Evolutionary conservation across 2,888 invertebrate genomes (phyloP).

Genomic region (Catocala sponsa): DNA sequence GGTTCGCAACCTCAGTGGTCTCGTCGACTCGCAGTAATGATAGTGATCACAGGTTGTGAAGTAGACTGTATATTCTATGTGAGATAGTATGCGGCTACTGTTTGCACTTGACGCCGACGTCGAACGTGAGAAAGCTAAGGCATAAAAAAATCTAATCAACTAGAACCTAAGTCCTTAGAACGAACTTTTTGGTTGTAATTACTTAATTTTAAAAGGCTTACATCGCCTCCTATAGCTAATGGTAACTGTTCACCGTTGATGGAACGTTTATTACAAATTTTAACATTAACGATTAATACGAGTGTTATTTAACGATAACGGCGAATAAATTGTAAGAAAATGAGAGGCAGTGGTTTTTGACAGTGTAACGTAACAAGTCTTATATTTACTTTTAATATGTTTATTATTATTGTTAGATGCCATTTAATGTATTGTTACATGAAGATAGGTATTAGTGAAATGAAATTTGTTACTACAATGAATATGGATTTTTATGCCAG

Average conservation of each 20-base stretch:
- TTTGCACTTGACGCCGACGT: conserved; percentile 52
- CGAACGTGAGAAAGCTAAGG: conserved; percentile 59
- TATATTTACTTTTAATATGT: conserved; percentile 14
- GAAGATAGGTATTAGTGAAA: conserved; percentile 28
- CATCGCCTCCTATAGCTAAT: conserved; percentile 77
- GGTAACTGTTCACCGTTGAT: conserved; percentile 88
- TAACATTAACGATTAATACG: conserved; percentile 80
- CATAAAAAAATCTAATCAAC: conserved; percentile 69
- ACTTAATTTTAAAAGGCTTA: conserved; percentile 80
- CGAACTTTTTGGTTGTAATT: conserved; percentile 87
- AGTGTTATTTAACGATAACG: conserved; percentile 74
- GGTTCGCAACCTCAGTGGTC: conserved; percentile 23
- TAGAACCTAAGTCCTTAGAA: conserved; percentile 87
- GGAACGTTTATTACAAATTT: conserved; percentile 83
- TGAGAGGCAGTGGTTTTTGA: conserved; percentile 77
- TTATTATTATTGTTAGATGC: conserved; percentile 33
- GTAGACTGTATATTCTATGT: conserved; percentile 25
- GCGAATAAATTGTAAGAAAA: conserved; percentile 70
- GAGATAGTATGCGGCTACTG: conserved; percentile 34
- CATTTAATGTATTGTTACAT: conserved; percentile 22
- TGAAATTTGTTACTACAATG: conserved; percentile 19
- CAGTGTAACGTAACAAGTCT: conserved; percentile 66
- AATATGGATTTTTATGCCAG: conserved; percentile 16
- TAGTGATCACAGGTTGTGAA: conserved; percentile 18
- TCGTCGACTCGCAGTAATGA: conserved; percentile 15